Evolutionary conservation across 2,888 invertebrate species (phyloP).

Genomic region (Leptinotarsa peninsularis): DNA sequence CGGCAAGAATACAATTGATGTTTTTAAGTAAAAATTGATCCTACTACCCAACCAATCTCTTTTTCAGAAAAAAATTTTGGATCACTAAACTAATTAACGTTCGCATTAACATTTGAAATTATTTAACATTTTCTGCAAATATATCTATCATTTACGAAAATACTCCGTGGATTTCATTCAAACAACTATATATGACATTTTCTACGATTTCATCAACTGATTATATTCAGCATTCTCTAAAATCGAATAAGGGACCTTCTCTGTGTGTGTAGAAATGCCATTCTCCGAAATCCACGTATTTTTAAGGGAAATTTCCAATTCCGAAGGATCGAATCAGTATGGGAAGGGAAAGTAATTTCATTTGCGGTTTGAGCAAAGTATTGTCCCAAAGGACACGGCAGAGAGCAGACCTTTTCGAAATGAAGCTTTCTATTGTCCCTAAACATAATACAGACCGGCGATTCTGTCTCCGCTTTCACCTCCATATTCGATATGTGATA

Average conservation of each 20-base stretch:
- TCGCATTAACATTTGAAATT: too few species aligned
- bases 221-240: too few species aligned
- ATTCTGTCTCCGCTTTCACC: slow-evolving; percentile 42
- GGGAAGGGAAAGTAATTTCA: slow-evolving; percentile 44
- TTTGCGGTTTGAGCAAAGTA: slow-evolving; percentile 49
- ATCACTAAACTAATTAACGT: too few species aligned
- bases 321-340: slow-evolving; percentile 36
- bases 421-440: slow-evolving; percentile 53
- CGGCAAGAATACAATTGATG: too few species aligned
- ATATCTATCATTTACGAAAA: too few species aligned
- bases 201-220: too few species aligned
- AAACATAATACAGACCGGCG: slow-evolving; percentile 48
- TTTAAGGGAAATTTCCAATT: slow-evolving; percentile 32
- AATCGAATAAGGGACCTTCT: neutral
- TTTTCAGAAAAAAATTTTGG: too few species aligned
- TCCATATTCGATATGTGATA: slow-evolving; percentile 32
- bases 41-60: too few species aligned
- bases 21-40: too few species aligned
- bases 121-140: too few species aligned
- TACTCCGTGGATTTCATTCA: too few species aligned
- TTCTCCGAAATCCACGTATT: slow-evolving; percentile 1
- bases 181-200: too few species aligned
- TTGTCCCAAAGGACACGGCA: slow-evolving; percentile 47
- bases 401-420: slow-evolving; percentile 51
- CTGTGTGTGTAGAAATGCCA: neutral